Evolutionary conservation across 1,140 invertebrate genomes (phyloP).

Genomic region (Eurosta solidaginis): DNA sequence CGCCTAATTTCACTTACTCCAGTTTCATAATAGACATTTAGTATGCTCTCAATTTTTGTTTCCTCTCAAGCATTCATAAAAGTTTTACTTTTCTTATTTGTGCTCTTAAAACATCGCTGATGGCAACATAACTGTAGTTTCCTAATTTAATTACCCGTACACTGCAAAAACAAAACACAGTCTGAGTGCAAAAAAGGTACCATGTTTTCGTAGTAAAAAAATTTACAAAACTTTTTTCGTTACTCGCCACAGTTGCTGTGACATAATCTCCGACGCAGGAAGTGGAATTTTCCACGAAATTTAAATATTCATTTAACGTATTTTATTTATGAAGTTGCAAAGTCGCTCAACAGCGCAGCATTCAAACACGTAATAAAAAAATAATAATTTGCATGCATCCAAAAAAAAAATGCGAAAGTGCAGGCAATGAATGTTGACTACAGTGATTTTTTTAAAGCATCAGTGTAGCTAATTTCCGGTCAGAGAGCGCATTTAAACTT

Average conservation of each 20-base stretch:
- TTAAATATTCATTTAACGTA: slow-evolving; percentile 16
- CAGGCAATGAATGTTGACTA: neutral
- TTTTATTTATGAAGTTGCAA: slow-evolving; percentile 17
- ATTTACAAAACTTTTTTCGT: neutral
- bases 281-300: neutral
- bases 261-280: neutral
- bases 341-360: neutral
- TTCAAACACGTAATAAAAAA: neutral
- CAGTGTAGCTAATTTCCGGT: slow-evolving; percentile 11
- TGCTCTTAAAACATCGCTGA: neutral
- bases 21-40: neutral
- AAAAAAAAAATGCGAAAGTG: neutral
- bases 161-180: neutral
- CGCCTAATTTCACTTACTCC: neutral
- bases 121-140: neutral
- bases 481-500: neutral
- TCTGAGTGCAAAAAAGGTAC: neutral
- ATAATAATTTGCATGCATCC: neutral
- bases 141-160: slow-evolving; percentile 10
- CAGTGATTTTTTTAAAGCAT: neutral
- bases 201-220: neutral
- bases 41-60: neutral
- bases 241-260: slow-evolving; percentile 6
- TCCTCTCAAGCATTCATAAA: neutral
- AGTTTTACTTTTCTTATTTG: neutral